Evolutionary conservation across 2,797 vertebrate species (phyloP).

Genomic region (Myotis vivesi): DNA sequence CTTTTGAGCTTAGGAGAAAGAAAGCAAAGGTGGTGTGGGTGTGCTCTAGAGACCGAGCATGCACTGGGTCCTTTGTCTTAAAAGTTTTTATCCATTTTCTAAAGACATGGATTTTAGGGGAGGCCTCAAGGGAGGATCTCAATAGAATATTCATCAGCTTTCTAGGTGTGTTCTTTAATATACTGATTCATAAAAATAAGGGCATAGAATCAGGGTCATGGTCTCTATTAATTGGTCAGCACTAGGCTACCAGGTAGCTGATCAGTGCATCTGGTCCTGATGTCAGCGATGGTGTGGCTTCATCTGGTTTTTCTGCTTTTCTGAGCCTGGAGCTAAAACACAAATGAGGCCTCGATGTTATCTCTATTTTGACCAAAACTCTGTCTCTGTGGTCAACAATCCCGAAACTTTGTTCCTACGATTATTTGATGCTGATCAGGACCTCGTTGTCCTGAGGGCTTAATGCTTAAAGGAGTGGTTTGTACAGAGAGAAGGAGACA

Average conservation of each 20-base stretch:
- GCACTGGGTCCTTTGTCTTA: neutral
- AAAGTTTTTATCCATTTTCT: neutral
- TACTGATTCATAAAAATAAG: neutral
- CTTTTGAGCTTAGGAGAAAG: neutral
- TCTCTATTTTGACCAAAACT: neutral
- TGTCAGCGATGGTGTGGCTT: neutral
- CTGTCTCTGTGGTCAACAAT: neutral
- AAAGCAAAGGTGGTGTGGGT: neutral
- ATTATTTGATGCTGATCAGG: neutral
- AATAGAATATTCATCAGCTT: neutral
- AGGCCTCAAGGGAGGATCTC: neutral
- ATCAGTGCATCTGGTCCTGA: neutral
- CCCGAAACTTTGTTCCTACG: neutral
- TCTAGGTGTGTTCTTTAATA: neutral
- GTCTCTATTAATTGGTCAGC: neutral
- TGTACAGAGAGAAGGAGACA: neutral
- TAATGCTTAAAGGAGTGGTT: neutral
- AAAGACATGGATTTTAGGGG: neutral
- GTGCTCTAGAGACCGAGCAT: neutral
- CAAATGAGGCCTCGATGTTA: neutral
- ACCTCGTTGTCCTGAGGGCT: neutral
- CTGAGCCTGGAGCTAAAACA: neutral
- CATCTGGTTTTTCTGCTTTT: neutral
- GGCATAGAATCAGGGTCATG: neutral
- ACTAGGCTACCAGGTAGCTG: neutral